Evolutionary conservation across 2,113 vertebrate genomes (phyloP).

Genomic region (Murina feae): DNA sequence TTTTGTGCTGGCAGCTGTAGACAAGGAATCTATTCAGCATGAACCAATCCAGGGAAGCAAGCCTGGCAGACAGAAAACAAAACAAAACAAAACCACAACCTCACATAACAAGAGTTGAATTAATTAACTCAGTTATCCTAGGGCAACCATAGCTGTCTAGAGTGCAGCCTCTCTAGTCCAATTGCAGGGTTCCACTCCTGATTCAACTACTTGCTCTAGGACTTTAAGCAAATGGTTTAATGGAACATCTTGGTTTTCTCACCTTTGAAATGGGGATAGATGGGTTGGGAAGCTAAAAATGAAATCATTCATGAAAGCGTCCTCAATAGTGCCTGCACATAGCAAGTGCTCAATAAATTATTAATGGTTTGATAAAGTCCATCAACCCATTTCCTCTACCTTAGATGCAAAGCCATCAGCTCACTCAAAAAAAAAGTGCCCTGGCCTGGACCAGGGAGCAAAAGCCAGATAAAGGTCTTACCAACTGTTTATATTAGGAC

Average conservation of each 20-base stretch:
- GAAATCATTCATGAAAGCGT: background rate
- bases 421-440: background rate
- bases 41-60: background rate
- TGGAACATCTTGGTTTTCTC: background rate
- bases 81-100: slow-evolving; percentile 48
- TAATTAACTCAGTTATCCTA: slow-evolving; percentile 40
- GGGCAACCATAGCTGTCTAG: slow-evolving; percentile 1
- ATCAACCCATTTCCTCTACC: background rate
- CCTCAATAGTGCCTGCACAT: background rate
- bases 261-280: background rate
- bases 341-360: background rate
- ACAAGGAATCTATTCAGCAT: slow-evolving; percentile 55
- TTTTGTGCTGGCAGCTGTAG: slow-evolving; percentile 51
- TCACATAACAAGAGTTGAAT: slow-evolving; percentile 58
- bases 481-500: background rate
- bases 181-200: background rate
- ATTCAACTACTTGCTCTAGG: background rate
- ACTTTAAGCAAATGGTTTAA: background rate
- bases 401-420: background rate
- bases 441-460: background rate
- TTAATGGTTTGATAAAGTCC: background rate
- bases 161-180: background rate
- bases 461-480: background rate
- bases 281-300: background rate
- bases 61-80: slow-evolving; percentile 56